Evolutionary conservation across 2,888 invertebrate species (phyloP).

Genomic region (Reticulitermes lucifugus): DNA sequence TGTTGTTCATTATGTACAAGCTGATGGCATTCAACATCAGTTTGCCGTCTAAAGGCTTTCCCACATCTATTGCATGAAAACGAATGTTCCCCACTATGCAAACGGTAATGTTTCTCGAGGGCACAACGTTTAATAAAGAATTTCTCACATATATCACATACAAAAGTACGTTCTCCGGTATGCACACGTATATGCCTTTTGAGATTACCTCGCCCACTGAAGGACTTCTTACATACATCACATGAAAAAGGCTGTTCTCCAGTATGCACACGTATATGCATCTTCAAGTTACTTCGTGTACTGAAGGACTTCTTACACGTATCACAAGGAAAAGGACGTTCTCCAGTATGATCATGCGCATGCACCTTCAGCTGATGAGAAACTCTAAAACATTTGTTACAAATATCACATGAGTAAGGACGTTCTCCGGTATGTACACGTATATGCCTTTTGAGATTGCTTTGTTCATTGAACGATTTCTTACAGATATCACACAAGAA

Average conservation of each 20-base stretch:
- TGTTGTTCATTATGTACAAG: not conserved
- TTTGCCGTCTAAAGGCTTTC: not conserved
- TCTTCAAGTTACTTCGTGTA: not conserved
- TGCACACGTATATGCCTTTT: not conserved
- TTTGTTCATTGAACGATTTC: too few species aligned
- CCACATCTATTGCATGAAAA: not conserved
- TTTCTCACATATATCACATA: not conserved
- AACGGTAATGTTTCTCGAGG: not conserved
- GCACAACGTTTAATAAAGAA: not conserved
- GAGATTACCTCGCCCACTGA: not conserved
- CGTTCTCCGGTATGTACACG: too few species aligned
- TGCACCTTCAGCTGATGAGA: too few species aligned
- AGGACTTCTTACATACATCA: not conserved
- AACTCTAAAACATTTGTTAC: too few species aligned
- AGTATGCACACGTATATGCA: not conserved
- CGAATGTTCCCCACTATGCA: not conserved
- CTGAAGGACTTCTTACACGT: too few species aligned
- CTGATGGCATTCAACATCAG: not conserved
- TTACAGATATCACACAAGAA: too few species aligned
- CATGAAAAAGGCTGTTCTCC: not conserved
- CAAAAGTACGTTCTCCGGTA: not conserved
- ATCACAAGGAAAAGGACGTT: too few species aligned
- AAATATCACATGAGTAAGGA: too few species aligned
- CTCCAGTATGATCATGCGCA: too few species aligned
- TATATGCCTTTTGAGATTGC: too few species aligned